A percentile compares a stretch with the other conserved stretches of the same genome.
phyloP scores from a whole-genome alignment of 2,113 vertebrate genomes.

The Plectropomus leopardus region DNA sequence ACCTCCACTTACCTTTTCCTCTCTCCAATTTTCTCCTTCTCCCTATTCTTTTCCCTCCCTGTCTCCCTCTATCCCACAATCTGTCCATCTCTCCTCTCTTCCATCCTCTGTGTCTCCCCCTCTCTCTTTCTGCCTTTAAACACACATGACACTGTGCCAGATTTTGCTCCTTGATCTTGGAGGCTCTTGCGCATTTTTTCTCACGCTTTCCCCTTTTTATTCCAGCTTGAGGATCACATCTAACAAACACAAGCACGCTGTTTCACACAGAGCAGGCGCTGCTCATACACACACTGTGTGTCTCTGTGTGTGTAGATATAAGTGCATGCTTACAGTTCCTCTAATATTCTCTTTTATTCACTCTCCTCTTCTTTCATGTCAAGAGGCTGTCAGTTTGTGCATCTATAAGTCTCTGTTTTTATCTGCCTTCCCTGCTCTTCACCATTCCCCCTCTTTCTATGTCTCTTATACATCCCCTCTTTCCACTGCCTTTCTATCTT shows the following conservation, averaged over 20 bases:
- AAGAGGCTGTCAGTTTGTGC: conserved; percentile 77
- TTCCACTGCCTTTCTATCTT: conserved; percentile 31
- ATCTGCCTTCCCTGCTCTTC: conserved; percentile 58
- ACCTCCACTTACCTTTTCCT: conserved; percentile 36
- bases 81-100: conserved; percentile 43
- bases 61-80: conserved; percentile 21
- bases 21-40: conserved; percentile 29
- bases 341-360: conserved; percentile 81
- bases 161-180: conserved; percentile 69
- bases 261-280: conserved; percentile 32
- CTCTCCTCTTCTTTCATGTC: conserved; percentile 78
- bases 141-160: conserved; percentile 74
- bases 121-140: conserved; percentile 54
- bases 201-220: conserved; percentile 40
- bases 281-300: conserved; percentile 24
- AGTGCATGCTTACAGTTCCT: conserved; percentile 78
- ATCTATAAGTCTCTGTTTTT: conserved; percentile 74
- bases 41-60: conserved; percentile 27
- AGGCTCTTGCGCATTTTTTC: conserved; percentile 59
- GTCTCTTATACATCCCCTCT: conserved; percentile 30
- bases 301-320: conserved; percentile 61
- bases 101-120: conserved; percentile 6
- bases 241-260: conserved; percentile 63
- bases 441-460: conserved; percentile 46
- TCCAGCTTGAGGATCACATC: conserved; percentile 58